Evolutionary conservation across 2,888 invertebrate species (phyloP).

Genomic region (Limnephilus lunatus): DNA sequence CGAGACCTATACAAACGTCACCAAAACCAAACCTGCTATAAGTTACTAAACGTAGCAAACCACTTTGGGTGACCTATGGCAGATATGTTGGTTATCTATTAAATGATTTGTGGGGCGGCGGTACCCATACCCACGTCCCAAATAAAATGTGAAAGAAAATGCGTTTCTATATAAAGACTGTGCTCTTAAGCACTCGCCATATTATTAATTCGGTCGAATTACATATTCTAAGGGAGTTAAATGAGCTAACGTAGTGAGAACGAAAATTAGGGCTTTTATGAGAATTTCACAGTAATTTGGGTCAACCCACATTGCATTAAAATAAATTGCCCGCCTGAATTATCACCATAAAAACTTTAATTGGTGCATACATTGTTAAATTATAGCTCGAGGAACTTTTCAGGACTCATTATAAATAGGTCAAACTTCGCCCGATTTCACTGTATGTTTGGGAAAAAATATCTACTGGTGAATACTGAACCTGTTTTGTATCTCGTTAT

Average conservation of each 20-base stretch:
- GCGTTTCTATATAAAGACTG: neutral
- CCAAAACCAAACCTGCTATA: too few relatives aligned
- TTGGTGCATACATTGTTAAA: conserved; percentile 22
- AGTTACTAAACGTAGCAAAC: too few relatives aligned
- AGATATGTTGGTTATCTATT: too few relatives aligned
- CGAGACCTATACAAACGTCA: too few relatives aligned
- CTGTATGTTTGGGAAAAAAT: too few relatives aligned
- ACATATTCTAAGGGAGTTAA: conserved; percentile 40
- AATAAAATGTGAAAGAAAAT: neutral
- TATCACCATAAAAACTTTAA: conserved; percentile 28
- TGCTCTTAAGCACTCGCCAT: neutral
- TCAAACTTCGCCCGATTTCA: neutral
- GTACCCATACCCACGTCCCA: too few relatives aligned
- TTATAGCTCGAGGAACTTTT: neutral
- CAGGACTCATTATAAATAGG: neutral
- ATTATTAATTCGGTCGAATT: conserved; percentile 27
- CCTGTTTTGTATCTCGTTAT: too few relatives aligned
- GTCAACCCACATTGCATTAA: conserved; percentile 37
- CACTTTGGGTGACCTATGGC: too few relatives aligned
- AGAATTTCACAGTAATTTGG: conserved; percentile 38
- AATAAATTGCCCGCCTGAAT: conserved; percentile 31
- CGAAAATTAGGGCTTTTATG: conserved; percentile 37
- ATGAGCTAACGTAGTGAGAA: conserved; percentile 21
- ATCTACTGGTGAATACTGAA: too few relatives aligned
- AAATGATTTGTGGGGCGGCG: too few relatives aligned